Conservation (phyloP, 2,888 invertebrate genomes). For the Drosophila pseudotalamancana region DNA sequence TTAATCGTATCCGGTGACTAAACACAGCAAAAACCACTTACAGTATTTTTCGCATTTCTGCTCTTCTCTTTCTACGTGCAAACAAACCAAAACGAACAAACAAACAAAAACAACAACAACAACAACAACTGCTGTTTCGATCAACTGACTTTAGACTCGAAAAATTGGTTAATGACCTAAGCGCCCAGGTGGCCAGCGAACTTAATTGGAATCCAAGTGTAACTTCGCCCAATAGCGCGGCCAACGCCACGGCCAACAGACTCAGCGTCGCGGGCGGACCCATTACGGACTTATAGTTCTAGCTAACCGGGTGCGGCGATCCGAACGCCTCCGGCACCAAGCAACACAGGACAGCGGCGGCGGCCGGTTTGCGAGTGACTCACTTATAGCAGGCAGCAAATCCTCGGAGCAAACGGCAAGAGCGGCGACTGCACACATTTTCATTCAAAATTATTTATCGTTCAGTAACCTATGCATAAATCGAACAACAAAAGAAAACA, state of each 20-base stretch:
- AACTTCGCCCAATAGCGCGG: constrained; percentile 31
- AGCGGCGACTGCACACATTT: constrained; percentile 56
- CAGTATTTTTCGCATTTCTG: constrained; percentile 58
- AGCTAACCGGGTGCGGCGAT: constrained; percentile 57
- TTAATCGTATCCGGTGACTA: constrained; percentile 27
- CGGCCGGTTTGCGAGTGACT: constrained; percentile 69
- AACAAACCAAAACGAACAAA: neutral
- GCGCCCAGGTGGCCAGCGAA: constrained; percentile 64
- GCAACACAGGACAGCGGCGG: neutral
- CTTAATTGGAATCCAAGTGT: constrained; percentile 47
- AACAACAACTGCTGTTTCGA: constrained; percentile 29
- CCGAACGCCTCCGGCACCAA: constrained; percentile 1
- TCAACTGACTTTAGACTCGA: constrained; percentile 80
- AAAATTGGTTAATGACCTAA: constrained; percentile 84
- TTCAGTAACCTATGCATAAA: constrained; percentile 61
- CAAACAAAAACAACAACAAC: neutral
- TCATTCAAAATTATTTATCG: constrained; percentile 70
- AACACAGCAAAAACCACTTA: constrained; percentile 35
- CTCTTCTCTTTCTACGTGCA: constrained; percentile 62
- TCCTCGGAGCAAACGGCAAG: constrained; percentile 14
- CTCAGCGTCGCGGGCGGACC: constrained; percentile 83
- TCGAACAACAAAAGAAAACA: neutral
- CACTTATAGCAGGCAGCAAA: constrained; percentile 71
- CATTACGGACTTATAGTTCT: constrained; percentile 84
- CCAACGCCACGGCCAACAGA: constrained; percentile 56